Conservation (phyloP, 1,140 invertebrate species). For the Anthonomus grandis region DNA sequence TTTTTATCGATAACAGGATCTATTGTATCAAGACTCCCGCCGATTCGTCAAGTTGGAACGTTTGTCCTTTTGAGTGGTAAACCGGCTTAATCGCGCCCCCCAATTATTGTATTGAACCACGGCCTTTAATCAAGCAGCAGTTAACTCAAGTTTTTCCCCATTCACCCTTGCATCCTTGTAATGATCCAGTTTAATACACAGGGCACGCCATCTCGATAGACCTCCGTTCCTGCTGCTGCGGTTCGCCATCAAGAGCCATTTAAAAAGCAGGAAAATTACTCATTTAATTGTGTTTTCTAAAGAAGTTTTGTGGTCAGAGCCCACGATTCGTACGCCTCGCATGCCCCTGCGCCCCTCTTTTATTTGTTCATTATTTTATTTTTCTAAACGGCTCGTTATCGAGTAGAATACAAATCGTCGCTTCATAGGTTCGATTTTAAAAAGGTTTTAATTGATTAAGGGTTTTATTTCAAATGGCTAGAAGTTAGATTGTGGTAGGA, state of each 20-base stretch:
- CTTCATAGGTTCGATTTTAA: too few species aligned
- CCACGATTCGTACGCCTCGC: background rate
- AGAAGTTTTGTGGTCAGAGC: conserved; percentile 13
- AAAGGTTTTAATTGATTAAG: too few species aligned
- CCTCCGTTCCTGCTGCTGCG: too few species aligned
- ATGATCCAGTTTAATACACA: conserved; percentile 35
- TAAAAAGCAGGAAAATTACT: conserved; percentile 27
- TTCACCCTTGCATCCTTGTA: conserved; percentile 26
- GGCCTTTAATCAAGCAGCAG: conserved; percentile 38
- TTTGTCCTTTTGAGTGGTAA: conserved; percentile 34
- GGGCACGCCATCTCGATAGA: conserved; percentile 18
- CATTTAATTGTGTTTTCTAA: conserved; percentile 25
- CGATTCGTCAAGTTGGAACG: conserved; percentile 29
- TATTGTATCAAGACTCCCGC: conserved; percentile 14
- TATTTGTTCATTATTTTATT: conserved; percentile 21
- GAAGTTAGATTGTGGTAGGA: too few species aligned
- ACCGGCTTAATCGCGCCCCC: conserved; percentile 30
- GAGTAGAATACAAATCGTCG: too few species aligned
- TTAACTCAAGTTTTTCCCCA: conserved; percentile 33
- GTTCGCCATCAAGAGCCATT: conserved; percentile 17
- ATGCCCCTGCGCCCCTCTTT: conserved; percentile 1
- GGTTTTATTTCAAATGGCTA: too few species aligned
- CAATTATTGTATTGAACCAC: conserved; percentile 26
- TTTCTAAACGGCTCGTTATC: conserved; percentile 3
- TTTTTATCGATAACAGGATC: background rate